Evolutionary conservation across 1,140 invertebrate genomes (phyloP).

Genomic region (Eufriesea mexicana): DNA sequence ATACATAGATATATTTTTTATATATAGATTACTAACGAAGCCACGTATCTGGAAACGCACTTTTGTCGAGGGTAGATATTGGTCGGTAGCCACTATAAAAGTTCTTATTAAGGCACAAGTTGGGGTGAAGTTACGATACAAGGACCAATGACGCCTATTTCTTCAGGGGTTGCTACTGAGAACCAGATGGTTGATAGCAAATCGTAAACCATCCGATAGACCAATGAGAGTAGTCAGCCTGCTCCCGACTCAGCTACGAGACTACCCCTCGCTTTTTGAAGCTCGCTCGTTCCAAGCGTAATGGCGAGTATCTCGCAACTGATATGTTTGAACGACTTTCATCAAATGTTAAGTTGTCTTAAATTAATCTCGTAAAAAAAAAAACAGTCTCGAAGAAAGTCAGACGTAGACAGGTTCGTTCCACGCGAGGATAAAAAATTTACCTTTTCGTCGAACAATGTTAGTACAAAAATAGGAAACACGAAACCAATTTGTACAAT

Average conservation of each 20-base stretch:
- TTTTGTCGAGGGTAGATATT: constrained; percentile 56
- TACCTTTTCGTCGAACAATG: neutral
- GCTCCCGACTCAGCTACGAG: constrained; percentile 10
- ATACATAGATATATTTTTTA: neutral
- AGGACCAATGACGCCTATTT: constrained; percentile 60
- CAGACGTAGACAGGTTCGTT: neutral
- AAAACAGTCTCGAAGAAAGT: neutral
- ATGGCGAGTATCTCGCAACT: constrained; percentile 71
- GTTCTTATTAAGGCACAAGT: constrained; percentile 58
- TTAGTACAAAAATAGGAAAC: neutral
- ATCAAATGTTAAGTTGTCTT: constrained; percentile 72
- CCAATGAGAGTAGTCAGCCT: constrained; percentile 46
- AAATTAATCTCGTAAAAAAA: constrained; percentile 76
- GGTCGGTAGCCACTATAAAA: constrained; percentile 64
- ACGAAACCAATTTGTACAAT: neutral
- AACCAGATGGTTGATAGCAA: constrained; percentile 31
- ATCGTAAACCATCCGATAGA: constrained; percentile 54
- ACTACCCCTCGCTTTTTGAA: constrained; percentile 43
- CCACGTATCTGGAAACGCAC: neutral
- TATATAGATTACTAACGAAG: constrained; percentile 23
- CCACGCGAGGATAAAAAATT: neutral
- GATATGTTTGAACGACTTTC: constrained; percentile 67
- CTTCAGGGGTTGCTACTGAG: constrained; percentile 57
- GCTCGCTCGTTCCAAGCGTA: constrained; percentile 54
- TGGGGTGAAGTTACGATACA: constrained; percentile 50